phyloP scores from a whole-genome alignment of 1,140 invertebrate species.

The Lanistes nyassanus region DNA sequence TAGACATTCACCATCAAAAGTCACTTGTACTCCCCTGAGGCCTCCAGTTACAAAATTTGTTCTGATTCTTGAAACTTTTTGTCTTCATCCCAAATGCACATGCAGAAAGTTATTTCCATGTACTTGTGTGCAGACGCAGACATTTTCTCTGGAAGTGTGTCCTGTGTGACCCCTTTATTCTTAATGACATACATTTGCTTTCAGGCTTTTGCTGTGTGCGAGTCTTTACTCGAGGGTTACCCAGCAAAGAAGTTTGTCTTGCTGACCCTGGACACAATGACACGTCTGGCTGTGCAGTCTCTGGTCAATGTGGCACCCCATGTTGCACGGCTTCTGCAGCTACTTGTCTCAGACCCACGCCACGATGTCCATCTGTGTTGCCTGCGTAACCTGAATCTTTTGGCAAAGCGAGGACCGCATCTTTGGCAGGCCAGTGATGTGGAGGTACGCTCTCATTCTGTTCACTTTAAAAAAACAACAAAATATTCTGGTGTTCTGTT shows the following conservation, averaged over 20 bases:
- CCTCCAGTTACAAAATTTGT: too few relatives aligned
- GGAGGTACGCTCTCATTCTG: constrained; percentile 55
- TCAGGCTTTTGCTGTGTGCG: constrained; percentile 79
- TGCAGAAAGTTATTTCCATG: too few relatives aligned
- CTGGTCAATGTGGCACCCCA: constrained; percentile 88
- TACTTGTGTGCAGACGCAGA: too few relatives aligned
- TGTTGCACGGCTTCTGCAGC: constrained; percentile 72
- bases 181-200: constrained; percentile 54
- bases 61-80: too few relatives aligned
- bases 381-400: constrained; percentile 78
- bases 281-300: constrained; percentile 87
- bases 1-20: too few relatives aligned
- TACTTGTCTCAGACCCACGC: constrained; percentile 75
- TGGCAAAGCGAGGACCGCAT: constrained; percentile 80
- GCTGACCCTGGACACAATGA: constrained; percentile 87
- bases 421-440: constrained; percentile 82
- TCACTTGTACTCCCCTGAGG: too few relatives aligned
- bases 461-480: not conserved
- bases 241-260: constrained; percentile 86
- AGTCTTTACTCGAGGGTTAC: constrained; percentile 85
- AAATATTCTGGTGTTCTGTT: not conserved
- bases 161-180: not conserved
- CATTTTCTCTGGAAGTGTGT: too few relatives aligned
- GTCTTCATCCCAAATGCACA: too few relatives aligned
- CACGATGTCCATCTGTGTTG: constrained; percentile 79